Percentiles rank a stretch among this genome's conserved stretches.
phyloP scores from a whole-genome alignment of 1,140 invertebrate genomes.

The Lamellibrachia luymesi region DNA sequence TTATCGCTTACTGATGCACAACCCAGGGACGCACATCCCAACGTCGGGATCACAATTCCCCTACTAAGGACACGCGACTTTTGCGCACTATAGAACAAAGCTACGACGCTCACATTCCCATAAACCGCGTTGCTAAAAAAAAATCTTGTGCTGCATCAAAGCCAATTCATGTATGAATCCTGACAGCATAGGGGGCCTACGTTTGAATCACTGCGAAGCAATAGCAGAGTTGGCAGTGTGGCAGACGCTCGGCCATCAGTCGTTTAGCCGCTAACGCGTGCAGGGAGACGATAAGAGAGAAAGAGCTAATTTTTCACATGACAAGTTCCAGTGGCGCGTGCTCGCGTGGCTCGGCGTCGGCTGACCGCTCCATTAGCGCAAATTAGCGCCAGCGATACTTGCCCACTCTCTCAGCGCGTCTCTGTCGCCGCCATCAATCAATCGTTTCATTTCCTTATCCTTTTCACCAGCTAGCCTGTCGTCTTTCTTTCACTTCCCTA shows the following conservation, averaged over 20 bases:
- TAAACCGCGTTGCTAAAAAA: not conserved
- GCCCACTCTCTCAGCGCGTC: not conserved
- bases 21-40: no score
- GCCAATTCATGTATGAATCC: no score
- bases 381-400: not conserved
- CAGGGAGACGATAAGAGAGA: not conserved
- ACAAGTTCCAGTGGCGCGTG: not conserved
- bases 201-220: no score
- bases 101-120: not conserved
- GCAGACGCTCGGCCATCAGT: constrained; percentile 3
- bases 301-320: not conserved
- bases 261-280: not conserved
- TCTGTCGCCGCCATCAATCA: not conserved
- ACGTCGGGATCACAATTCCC: no score
- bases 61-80: not conserved
- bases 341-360: not conserved
- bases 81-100: not conserved
- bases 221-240: no score
- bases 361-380: not conserved
- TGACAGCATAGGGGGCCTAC: no score
- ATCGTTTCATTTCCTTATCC: not conserved
- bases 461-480: not conserved
- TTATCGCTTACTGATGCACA: not conserved
- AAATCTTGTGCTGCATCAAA: no score
- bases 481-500: not conserved